Percentiles rank a stretch among this genome's conserved stretches.
phyloP scores from a whole-genome alignment of 2,113 vertebrate genomes.

The Vombatus ursinus region DNA sequence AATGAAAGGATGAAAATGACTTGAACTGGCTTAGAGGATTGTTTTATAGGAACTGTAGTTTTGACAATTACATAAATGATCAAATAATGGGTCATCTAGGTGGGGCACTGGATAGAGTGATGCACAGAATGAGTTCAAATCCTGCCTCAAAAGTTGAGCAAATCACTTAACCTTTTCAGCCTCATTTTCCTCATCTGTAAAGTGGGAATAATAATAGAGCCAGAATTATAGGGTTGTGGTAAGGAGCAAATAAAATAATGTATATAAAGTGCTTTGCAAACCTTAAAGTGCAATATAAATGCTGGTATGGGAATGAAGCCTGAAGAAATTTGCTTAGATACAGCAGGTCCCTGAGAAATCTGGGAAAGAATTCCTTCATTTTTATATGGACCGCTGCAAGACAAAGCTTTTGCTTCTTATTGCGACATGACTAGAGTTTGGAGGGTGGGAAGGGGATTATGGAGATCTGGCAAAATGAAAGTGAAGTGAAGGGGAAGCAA shows the following conservation, averaged over 20 bases:
- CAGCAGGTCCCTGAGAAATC: slow-evolving; percentile 61
- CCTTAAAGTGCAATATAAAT: not conserved
- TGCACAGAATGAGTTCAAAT: not conserved
- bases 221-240: not conserved
- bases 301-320: slow-evolving; percentile 64
- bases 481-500: slow-evolving; percentile 9
- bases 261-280: not conserved
- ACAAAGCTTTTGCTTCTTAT: slow-evolving; percentile 15
- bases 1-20: slow-evolving; percentile 78
- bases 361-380: slow-evolving; percentile 56
- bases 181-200: not conserved
- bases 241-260: not conserved
- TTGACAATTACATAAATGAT: slow-evolving; percentile 54
- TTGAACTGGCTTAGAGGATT: slow-evolving; percentile 65
- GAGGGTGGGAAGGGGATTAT: not conserved
- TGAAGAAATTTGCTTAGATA: slow-evolving; percentile 75
- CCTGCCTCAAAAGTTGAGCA: not conserved
- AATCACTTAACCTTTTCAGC: not conserved
- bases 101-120: slow-evolving; percentile 46
- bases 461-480: not conserved
- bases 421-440: not conserved
- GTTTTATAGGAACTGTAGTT: slow-evolving; percentile 66
- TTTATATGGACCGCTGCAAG: slow-evolving; percentile 3
- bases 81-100: not conserved
- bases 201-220: not conserved